Base-by-base conservation (phyloP, 2,888 invertebrate species). In the Eupeodes latifasciatus region DNA sequence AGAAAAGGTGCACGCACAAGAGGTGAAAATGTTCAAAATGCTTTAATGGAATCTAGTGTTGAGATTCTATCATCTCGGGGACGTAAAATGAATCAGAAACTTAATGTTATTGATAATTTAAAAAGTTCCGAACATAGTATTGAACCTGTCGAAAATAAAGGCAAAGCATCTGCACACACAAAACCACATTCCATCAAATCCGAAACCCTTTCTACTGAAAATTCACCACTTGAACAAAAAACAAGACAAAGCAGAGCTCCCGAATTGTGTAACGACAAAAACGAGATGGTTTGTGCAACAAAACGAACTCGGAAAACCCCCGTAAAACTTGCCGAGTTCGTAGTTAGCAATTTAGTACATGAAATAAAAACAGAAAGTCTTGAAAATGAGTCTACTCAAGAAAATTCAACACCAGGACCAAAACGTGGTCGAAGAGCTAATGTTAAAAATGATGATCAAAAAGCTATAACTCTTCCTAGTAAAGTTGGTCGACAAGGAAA, bases 1-100 rank as follows among this genome's bases (percentile, higher is more conserved):
- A 67, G 67, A 12, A 67, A 47, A 12, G 57, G 75, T 34, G 62
- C 61, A 19, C 74, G 66, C n/a, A 75, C 11, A 67, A 53, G 7
- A 11, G 40, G 1, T 0, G 3, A 0, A 6, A 9, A 69, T 11
- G 51, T 51, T 62, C 36, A 69, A 5, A 53, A 51, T 34, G 27
- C 11, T 51, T 53, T 49, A 16, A 36, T 34, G 11, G 62, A 49
- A 47, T 12, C 16, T 19, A 51, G 61, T 7, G 5, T 36, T 1
- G 57, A 72, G 10, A 19, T 49, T 53, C 53, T 53, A 36, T 36
- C 53, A 53, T 11, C 36, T 16, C n/a, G 53, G 11, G 53, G 69
- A 16, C 51, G 53, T 36, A 69, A 16, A 53, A n/a, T 16, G 11
- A 12, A 27, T 9, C n/a, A 34, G 7, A 69, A 34, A 69, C 6